Conservation (phyloP, 1,140 invertebrate genomes). For the Papilio polyxenes region DNA sequence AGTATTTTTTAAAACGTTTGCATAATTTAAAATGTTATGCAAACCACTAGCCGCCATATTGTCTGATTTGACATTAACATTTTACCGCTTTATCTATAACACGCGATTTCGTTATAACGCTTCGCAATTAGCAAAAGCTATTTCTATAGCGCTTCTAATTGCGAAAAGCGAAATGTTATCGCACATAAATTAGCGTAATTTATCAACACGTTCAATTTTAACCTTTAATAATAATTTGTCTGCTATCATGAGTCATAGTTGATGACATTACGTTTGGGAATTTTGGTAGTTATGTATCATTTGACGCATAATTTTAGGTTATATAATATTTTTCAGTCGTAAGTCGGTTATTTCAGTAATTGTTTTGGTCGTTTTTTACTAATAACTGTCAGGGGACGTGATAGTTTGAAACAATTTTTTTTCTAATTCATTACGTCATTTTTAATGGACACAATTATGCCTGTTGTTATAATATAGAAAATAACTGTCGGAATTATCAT, state of each 20-base stretch:
- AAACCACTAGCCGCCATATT: background rate
- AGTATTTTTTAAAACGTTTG: background rate
- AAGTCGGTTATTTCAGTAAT: slow-evolving; percentile 7
- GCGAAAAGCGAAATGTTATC: slow-evolving; percentile 33
- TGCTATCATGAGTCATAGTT: slow-evolving; percentile 24
- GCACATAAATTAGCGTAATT: slow-evolving; percentile 22
- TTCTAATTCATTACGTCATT: slow-evolving; percentile 1
- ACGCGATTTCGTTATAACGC: slow-evolving; percentile 35
- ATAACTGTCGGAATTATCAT: background rate
- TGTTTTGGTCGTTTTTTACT: slow-evolving; percentile 2
- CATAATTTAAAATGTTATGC: background rate
- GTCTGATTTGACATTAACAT: slow-evolving; percentile 19
- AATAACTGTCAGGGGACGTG: slow-evolving; percentile 13
- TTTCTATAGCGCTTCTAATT: slow-evolving; percentile 30
- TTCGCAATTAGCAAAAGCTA: slow-evolving; percentile 31
- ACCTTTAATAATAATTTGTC: slow-evolving; percentile 33
- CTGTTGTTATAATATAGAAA: background rate
- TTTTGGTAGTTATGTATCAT: slow-evolving; percentile 8
- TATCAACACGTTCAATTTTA: slow-evolving; percentile 25
- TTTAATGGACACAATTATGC: background rate
- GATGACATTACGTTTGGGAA: slow-evolving; percentile 24
- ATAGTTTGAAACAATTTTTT: slow-evolving; percentile 2
- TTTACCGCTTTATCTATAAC: background rate
- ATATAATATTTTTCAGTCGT: background rate
- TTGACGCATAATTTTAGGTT: slow-evolving; percentile 22